Evolutionary conservation across 1,140 invertebrate species (phyloP).

Genomic region (Limonius californicus): DNA sequence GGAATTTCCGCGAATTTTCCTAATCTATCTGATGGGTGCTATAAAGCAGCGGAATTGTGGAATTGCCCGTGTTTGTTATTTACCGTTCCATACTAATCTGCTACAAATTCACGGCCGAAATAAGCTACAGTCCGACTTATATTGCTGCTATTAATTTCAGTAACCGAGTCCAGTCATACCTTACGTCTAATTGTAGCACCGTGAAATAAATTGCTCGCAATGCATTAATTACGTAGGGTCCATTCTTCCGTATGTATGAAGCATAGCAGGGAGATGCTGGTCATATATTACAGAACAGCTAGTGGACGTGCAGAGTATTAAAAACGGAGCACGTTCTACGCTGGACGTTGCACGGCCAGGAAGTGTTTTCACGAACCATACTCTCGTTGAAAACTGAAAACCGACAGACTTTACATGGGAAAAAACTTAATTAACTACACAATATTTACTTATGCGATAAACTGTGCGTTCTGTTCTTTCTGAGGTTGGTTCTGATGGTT

Average conservation of each 20-base stretch:
- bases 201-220: constrained; percentile 35
- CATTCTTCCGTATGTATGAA: constrained; percentile 36
- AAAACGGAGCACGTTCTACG: constrained; percentile 34
- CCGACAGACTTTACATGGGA: too few species aligned
- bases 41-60: not conserved
- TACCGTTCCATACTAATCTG: constrained; percentile 13
- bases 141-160: constrained; percentile 37
- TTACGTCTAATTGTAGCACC: constrained; percentile 36
- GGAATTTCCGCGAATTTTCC: not conserved
- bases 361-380: constrained; percentile 20
- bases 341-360: constrained; percentile 21
- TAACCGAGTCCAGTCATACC: constrained; percentile 32
- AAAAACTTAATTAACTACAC: too few species aligned
- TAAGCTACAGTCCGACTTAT: constrained; percentile 34
- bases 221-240: constrained; percentile 31
- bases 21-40: constrained; percentile 5
- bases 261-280: constrained; percentile 31
- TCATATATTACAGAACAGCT: constrained; percentile 33
- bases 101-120: constrained; percentile 22
- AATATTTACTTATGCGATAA: too few species aligned
- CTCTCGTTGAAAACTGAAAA: too few species aligned
- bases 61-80: constrained; percentile 12
- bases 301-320: constrained; percentile 38
- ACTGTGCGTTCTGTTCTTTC: too few species aligned
- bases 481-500: too few species aligned